Percentiles rank a stretch among this genome's conserved stretches.
Conservation (phyloP, 1,140 invertebrate genomes). For the Drosophila varians region DNA sequence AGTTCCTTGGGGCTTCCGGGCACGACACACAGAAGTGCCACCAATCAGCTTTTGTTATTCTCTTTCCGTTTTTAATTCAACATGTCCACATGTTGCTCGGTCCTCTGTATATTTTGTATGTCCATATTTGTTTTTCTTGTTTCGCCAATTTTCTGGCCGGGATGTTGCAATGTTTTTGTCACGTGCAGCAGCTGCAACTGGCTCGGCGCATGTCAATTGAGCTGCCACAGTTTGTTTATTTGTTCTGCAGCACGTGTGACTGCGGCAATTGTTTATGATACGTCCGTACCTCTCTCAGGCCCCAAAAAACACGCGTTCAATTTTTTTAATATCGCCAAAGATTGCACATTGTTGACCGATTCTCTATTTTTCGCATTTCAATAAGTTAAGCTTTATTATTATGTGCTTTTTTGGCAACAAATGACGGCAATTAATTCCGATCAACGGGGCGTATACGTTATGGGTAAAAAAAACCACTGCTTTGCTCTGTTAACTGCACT, state of each 20-base stretch:
- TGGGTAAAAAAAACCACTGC: too few species aligned
- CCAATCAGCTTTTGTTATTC: conserved; percentile 33
- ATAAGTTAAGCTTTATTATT: background rate
- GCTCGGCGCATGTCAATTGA: conserved; percentile 58
- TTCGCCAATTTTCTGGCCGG: conserved; percentile 26
- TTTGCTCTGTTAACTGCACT: conserved; percentile 22
- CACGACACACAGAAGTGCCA: conserved; percentile 2
- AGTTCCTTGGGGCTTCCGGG: conserved; percentile 10
- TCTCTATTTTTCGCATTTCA: background rate
- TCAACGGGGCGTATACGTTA: conserved; percentile 17
- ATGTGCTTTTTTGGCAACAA: conserved; percentile 24
- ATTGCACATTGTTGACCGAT: background rate
- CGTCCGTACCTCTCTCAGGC: conserved; percentile 3
- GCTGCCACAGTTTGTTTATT: conserved; percentile 68
- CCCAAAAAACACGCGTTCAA: too few species aligned
- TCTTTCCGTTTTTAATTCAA: conserved; percentile 37
- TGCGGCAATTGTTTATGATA: conserved; percentile 58
- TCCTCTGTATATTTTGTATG: conserved; percentile 12
- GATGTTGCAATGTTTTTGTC: conserved; percentile 63
- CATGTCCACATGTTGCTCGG: conserved; percentile 33
- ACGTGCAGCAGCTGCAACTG: conserved; percentile 63
- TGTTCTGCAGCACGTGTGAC: conserved; percentile 63
- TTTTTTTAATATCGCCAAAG: too few species aligned
- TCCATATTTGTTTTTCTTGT: conserved; percentile 18
- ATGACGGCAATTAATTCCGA: conserved; percentile 16